These are phyloP conservation scores for Lagorchestes hirsutus DNA, from an alignment of 2,797 vertebrate genomes.

Conservation along the genomic window DNA sequence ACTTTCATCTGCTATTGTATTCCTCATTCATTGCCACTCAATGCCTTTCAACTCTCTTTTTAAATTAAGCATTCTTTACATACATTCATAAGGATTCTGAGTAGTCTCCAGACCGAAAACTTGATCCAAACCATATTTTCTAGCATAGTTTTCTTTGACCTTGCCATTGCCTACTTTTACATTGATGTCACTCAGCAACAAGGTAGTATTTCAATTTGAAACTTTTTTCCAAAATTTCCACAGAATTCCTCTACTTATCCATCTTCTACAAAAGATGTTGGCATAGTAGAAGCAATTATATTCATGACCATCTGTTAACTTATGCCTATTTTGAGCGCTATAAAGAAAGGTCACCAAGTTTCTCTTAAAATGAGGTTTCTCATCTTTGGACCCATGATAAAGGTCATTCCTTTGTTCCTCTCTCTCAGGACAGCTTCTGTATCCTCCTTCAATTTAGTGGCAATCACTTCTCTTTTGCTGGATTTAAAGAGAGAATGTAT, in stretches of 20 bases:
- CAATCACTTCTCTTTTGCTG: not conserved
- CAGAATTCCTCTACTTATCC: not conserved
- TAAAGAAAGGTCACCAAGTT: not conserved
- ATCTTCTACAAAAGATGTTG: not conserved
- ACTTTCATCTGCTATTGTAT: not conserved
- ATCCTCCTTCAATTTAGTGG: not conserved
- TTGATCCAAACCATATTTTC: not conserved
- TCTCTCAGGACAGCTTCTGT: not conserved
- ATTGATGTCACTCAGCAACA: not conserved
- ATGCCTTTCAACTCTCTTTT: not conserved
- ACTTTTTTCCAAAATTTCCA: not conserved
- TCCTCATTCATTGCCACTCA: not conserved
- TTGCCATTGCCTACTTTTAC: not conserved
- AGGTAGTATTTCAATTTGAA: not conserved
- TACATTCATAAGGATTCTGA: not conserved
- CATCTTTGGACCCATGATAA: not conserved
- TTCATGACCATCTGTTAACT: not conserved
- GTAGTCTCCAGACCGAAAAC: not conserved
- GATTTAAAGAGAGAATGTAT: not conserved
- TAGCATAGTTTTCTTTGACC: not conserved
- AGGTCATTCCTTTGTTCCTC: not conserved
- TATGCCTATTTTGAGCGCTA: not conserved
- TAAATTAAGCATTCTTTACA: not conserved
- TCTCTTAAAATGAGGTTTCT: not conserved
- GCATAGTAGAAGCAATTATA: not conserved